These are phyloP conservation scores for Hyperoplus immaculatus DNA, from an alignment of 2,797 vertebrate genomes.

Conservation along the genomic window DNA sequence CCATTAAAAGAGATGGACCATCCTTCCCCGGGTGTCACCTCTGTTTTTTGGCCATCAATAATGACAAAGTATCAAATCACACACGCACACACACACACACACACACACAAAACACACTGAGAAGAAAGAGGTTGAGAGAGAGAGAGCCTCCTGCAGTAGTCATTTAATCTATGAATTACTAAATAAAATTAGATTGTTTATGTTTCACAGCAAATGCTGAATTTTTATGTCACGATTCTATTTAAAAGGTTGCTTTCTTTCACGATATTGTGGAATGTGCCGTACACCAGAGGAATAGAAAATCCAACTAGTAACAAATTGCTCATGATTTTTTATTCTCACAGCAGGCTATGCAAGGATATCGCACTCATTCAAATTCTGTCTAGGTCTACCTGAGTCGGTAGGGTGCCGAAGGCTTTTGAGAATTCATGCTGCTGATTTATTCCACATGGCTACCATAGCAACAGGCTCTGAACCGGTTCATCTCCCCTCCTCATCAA, in stretches of 20 bases:
- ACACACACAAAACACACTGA: conserved; percentile 1
- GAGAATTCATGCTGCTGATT: conserved; percentile 76
- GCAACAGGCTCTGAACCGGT: conserved; percentile 80
- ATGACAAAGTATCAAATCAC: not conserved
- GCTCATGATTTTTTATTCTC: conserved; percentile 10
- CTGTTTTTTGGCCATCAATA: conserved; percentile 55
- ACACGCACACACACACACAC: not conserved
- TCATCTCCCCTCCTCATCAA: conserved; percentile 68
- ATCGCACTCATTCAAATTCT: conserved; percentile 71
- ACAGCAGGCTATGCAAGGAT: conserved; percentile 17
- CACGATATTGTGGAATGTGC: not conserved
- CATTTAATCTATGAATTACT: not conserved
- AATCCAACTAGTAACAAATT: not conserved
- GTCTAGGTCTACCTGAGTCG: conserved; percentile 68
- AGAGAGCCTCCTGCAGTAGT: conserved; percentile 1
- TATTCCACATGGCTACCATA: conserved; percentile 83
- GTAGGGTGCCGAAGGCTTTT: conserved; percentile 74
- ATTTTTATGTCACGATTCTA: not conserved
- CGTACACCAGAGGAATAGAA: not conserved
- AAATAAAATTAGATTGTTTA: not conserved
- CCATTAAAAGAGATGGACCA: conserved; percentile 64
- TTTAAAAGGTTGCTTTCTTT: not conserved
- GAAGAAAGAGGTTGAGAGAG: not conserved
- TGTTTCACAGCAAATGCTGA: not conserved
- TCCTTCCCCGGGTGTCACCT: conserved; percentile 51